phyloP scores from a whole-genome alignment of 2,797 vertebrate genomes.

The Menidia menidia region DNA sequence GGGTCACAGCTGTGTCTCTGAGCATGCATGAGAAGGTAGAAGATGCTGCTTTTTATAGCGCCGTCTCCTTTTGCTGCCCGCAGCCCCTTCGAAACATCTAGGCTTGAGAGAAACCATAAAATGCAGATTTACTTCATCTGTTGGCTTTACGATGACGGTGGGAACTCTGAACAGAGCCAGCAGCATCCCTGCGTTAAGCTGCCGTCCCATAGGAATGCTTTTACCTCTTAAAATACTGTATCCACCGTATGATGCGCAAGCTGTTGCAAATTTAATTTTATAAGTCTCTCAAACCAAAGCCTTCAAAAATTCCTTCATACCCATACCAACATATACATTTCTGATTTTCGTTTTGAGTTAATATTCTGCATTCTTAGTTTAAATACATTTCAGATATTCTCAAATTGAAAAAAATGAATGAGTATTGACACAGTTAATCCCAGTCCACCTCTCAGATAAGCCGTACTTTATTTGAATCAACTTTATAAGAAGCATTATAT shows the following conservation, averaged over 20 bases:
- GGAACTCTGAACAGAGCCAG: conserved; percentile 21
- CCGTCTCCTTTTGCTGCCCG: conserved; percentile 14
- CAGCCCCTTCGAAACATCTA: conserved; percentile 30
- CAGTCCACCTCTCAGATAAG: conserved; percentile 9
- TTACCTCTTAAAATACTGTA: conserved; percentile 29
- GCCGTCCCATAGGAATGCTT: conserved; percentile 8
- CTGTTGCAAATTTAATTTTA: neutral
- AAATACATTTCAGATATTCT: neutral
- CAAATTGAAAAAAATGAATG: neutral
- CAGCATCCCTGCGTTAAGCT: conserved; percentile 26
- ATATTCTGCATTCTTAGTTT: neutral
- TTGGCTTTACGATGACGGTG: conserved; percentile 21
- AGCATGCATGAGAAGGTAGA: conserved; percentile 1
- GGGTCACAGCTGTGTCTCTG: conserved; percentile 29
- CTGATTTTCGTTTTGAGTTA: conserved; percentile 5
- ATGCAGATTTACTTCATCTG: conserved; percentile 35
- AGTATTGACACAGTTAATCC: conserved; percentile 3
- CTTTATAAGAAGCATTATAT: conserved; percentile 84
- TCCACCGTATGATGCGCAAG: neutral
- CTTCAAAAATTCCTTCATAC: no score
- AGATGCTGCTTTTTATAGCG: conserved; percentile 9
- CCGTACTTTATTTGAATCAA: conserved; percentile 74
- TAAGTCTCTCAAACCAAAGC: no score
- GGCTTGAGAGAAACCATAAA: conserved; percentile 35
- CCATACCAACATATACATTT: neutral